Conservation (phyloP, 2,888 invertebrate species). For the Ligdia adustata region DNA sequence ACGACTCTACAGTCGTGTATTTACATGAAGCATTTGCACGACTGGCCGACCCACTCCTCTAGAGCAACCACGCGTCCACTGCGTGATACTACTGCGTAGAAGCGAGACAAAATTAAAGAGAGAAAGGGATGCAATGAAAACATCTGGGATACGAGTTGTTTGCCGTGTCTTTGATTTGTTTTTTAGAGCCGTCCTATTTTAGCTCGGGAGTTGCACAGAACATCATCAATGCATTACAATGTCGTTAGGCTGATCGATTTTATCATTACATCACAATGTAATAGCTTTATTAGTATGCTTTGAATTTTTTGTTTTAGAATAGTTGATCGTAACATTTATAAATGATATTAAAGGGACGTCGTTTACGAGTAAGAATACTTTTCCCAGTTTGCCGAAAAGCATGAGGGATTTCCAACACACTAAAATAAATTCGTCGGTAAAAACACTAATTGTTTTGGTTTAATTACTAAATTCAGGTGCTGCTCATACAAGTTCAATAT, state of each 20-base stretch:
- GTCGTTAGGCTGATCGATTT: constrained; percentile 16
- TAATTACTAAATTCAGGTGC: too few species aligned
- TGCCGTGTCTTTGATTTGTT: constrained; percentile 43
- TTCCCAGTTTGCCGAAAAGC: too few species aligned
- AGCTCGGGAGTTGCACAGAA: constrained; percentile 19
- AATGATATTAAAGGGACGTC: too few species aligned
- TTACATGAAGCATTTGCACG: constrained; percentile 29
- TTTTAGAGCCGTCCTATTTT: constrained; percentile 41
- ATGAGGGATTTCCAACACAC: too few species aligned
- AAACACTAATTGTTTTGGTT: too few species aligned
- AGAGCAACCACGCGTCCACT: constrained; percentile 43
- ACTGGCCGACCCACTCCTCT: constrained; percentile 42
- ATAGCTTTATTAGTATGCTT: too few species aligned
- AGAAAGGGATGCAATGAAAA: constrained; percentile 57
- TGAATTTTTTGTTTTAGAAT: too few species aligned
- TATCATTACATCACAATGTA: neutral
- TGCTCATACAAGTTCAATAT: too few species aligned
- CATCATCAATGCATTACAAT: constrained; percentile 15
- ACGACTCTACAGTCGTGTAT: constrained; percentile 28
- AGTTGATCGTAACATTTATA: too few species aligned
- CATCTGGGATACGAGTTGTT: constrained; percentile 52
- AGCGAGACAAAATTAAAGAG: constrained; percentile 35
- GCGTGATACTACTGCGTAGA: constrained; percentile 47
- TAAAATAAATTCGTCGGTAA: too few species aligned
- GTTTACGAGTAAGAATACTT: too few species aligned